phyloP scores from a whole-genome alignment of 2,888 invertebrate genomes.

The Patella caerulea region DNA sequence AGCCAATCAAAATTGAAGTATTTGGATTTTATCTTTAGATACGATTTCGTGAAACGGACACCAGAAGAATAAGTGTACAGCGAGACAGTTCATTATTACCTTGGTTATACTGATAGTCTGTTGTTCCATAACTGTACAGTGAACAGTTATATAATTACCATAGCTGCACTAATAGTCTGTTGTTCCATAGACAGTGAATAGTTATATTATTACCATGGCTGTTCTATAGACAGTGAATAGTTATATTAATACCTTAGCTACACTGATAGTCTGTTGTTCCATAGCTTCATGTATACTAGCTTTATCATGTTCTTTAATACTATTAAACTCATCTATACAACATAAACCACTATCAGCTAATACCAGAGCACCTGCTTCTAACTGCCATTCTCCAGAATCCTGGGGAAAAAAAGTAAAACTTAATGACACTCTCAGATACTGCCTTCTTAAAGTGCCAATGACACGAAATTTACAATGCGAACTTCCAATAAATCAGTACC shows the following conservation, averaged over 20 bases:
- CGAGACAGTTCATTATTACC: conserved; percentile 71
- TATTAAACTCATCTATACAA: conserved; percentile 92
- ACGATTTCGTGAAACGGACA: too few relatives aligned
- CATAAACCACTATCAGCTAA: conserved; percentile 91
- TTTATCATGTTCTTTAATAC: conserved; percentile 85
- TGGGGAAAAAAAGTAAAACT: conserved; percentile 65
- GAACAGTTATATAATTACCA: conserved; percentile 74
- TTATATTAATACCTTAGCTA: conserved; percentile 81
- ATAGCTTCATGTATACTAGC: conserved; percentile 92
- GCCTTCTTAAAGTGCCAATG: too few relatives aligned
- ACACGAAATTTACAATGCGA: too few relatives aligned
- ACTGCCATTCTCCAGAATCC: conserved; percentile 91
- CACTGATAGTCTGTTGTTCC: conserved; percentile 94
- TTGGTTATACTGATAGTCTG: conserved; percentile 94
- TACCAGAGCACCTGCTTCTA: conserved; percentile 91
- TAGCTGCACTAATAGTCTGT: conserved; percentile 92
- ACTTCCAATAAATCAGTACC: too few relatives aligned
- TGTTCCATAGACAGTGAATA: conserved; percentile 83
- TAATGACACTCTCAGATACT: background rate
- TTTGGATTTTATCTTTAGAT: too few relatives aligned
- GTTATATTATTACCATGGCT: conserved; percentile 79
- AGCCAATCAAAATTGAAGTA: too few relatives aligned
- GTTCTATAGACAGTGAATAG: conserved; percentile 79
- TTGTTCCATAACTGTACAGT: conserved; percentile 81
- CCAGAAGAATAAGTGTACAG: too few relatives aligned